phyloP scores from a whole-genome alignment of 2,888 invertebrate species.

The Scaptomyza caliginosa region DNA sequence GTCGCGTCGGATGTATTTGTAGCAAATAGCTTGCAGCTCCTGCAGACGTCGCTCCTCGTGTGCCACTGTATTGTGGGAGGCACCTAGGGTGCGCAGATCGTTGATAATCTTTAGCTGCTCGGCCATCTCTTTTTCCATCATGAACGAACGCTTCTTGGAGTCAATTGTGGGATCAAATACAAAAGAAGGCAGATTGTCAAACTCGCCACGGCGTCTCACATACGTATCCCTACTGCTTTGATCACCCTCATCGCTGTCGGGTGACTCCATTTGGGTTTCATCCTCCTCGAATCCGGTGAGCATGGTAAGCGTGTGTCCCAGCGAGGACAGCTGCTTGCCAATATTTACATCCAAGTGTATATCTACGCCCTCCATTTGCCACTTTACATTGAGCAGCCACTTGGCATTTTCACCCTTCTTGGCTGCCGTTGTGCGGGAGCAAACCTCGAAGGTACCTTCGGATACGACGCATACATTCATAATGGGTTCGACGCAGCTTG shows the following conservation, averaged over 20 bases:
- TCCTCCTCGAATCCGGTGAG: conserved; percentile 96
- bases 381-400: conserved; percentile 98
- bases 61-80: conserved; percentile 95
- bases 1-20: conserved; percentile 96
- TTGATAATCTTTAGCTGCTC: conserved; percentile 98
- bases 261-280: conserved; percentile 87
- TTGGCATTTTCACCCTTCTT: conserved; percentile 96
- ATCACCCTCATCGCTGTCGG: conserved; percentile 92
- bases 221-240: conserved; percentile 86
- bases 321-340: conserved; percentile 96
- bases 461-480: conserved; percentile 99
- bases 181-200: conserved; percentile 92
- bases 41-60: conserved; percentile 95
- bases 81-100: conserved; percentile 94
- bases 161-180: conserved; percentile 92
- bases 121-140: conserved; percentile 98
- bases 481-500: conserved; percentile 91
- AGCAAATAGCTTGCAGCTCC: conserved; percentile 96
- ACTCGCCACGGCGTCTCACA: conserved; percentile 87
- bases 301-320: conserved; percentile 98
- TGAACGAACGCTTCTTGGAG: conserved; percentile 93
- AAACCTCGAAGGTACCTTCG: conserved; percentile 98
- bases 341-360: conserved; percentile 98
- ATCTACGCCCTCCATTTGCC: conserved; percentile 99
- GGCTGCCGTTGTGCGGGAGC: conserved; percentile 91